A percentile compares a stretch with the other conserved stretches of the same genome.
Conservation (phyloP, 2,113 vertebrate species). For the Bos javanicus region DNA sequence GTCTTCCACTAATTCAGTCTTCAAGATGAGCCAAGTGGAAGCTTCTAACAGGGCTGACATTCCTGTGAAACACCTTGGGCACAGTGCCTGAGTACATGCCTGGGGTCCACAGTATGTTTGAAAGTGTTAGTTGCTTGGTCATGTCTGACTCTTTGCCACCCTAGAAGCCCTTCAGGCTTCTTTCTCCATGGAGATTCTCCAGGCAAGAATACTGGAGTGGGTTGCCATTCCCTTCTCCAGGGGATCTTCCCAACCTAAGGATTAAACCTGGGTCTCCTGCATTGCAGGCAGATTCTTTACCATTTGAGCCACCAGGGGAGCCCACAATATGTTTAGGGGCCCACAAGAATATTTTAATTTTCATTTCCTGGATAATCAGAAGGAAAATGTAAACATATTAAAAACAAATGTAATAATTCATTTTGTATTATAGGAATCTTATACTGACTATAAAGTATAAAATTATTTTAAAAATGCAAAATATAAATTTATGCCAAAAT, state of each 20-base stretch:
- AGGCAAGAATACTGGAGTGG: neutral
- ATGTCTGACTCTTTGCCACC: neutral
- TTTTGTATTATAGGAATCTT: too few relatives aligned
- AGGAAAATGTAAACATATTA: neutral
- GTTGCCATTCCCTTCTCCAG: neutral
- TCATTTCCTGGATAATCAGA: neutral
- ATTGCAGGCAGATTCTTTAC: neutral
- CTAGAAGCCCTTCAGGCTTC: neutral
- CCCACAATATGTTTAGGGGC: fast-evolving
- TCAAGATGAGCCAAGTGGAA: fast-evolving
- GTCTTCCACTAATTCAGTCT: neutral
- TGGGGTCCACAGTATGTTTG: fast-evolving
- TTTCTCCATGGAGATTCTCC: neutral
- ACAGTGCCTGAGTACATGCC: neutral
- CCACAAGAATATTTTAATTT: neutral
- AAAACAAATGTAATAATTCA: neutral
- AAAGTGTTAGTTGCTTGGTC: neutral
- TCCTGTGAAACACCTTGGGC: fast-evolving
- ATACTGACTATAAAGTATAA: too few relatives aligned
- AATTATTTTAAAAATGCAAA: neutral
- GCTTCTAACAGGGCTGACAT: fast-evolving
- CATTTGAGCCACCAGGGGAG: neutral
- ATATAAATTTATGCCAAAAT: neutral
- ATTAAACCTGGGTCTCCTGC: neutral
- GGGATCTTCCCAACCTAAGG: neutral